phyloP scores from a whole-genome alignment of 1,140 invertebrate genomes.

The Microplitis demolitor region DNA sequence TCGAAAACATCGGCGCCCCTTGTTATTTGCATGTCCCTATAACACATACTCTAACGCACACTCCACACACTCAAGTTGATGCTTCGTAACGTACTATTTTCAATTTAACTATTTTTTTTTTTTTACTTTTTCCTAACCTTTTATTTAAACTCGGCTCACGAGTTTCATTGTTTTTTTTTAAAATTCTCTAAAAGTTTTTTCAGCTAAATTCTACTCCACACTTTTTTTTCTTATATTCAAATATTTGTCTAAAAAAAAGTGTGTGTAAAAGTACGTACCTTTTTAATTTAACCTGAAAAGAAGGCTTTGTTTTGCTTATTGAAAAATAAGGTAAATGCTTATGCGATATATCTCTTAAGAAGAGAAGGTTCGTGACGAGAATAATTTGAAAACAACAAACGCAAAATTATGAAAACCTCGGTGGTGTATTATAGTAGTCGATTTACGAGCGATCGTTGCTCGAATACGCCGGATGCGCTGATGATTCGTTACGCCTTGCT shows the following conservation, averaged over 20 bases:
- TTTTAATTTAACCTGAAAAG: too few species aligned
- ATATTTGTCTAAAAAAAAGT: too few species aligned
- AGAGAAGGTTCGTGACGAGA: not conserved
- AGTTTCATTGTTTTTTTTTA: too few species aligned
- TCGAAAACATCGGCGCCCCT: conserved; percentile 59
- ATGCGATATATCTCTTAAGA: too few species aligned
- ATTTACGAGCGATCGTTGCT: conserved; percentile 48
- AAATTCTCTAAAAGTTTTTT: too few species aligned
- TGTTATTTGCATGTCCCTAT: conserved; percentile 59
- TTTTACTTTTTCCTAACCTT: not conserved
- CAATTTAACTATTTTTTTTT: not conserved
- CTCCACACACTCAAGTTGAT: conserved; percentile 25
- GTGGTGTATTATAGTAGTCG: conserved; percentile 24
- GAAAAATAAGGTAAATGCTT: too few species aligned
- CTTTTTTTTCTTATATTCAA: too few species aligned
- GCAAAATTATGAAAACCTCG: conserved; percentile 11
- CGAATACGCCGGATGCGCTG: conserved; percentile 40
- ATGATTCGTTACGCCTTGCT: conserved; percentile 45
- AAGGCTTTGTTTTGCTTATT: too few species aligned
- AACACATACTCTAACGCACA: conserved; percentile 23
- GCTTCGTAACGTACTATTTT: conserved; percentile 2
- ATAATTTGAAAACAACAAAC: not conserved
- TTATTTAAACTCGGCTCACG: too few species aligned
- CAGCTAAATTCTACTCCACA: too few species aligned
- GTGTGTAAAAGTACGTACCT: too few species aligned